Evolutionary conservation across 2,113 vertebrate genomes (phyloP).

Genomic region (Rhombomys opimus): DNA sequence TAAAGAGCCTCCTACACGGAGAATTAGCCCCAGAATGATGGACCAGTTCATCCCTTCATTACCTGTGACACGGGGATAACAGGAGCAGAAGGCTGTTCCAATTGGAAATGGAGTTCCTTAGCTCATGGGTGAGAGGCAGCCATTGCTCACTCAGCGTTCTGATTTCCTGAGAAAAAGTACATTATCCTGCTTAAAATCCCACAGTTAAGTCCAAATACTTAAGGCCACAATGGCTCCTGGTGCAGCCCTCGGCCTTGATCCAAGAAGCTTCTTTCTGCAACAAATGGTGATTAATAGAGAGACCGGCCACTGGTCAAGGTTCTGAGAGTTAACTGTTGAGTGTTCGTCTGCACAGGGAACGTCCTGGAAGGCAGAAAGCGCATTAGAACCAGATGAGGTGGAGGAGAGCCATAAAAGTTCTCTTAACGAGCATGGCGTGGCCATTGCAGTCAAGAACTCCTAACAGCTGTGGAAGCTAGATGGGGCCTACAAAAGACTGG

Average conservation of each 20-base stretch:
- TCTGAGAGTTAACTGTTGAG: not conserved
- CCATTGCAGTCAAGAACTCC: not conserved
- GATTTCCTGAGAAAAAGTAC: not conserved
- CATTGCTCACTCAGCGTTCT: not conserved
- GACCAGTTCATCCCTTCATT: not conserved
- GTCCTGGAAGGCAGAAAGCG: not conserved
- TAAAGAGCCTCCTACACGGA: not conserved
- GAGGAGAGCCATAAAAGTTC: not conserved
- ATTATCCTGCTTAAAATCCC: not conserved
- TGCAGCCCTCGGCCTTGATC: fast-evolving
- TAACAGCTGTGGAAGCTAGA: not conserved
- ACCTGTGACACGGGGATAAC: not conserved
- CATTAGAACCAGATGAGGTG: not conserved
- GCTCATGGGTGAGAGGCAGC: not conserved
- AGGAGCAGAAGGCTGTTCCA: not conserved
- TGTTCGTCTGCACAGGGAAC: not conserved
- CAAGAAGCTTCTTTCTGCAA: not conserved
- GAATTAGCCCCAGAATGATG: slow-evolving; percentile 13
- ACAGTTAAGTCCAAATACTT: not conserved
- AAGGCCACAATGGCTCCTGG: not conserved
- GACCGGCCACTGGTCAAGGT: not conserved
- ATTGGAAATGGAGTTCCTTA: not conserved
- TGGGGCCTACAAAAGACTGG: not conserved
- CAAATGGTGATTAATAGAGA: not conserved
- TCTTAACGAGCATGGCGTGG: not conserved